Conservation (phyloP, 2,113 vertebrate genomes). For the Lepisosteus oculatus region DNA sequence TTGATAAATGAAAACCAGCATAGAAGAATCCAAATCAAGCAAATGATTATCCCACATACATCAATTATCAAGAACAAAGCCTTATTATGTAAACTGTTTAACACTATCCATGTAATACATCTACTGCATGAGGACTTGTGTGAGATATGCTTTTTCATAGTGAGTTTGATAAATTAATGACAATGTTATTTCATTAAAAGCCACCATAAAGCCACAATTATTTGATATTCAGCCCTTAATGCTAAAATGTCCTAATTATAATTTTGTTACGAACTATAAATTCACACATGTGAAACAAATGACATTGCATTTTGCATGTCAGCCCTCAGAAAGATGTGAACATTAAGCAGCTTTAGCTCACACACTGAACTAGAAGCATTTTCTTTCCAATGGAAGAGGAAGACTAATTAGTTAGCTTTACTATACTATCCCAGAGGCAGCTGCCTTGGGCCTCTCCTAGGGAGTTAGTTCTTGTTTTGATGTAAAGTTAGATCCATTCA, state of each 20-base stretch:
- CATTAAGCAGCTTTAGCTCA: neutral
- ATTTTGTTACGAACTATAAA: neutral
- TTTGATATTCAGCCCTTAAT: neutral
- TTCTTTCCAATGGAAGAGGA: neutral
- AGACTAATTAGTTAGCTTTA: neutral
- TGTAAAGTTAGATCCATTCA: conserved; percentile 4
- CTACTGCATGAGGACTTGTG: too few species aligned
- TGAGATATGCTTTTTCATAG: too few species aligned
- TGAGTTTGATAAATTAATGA: too few species aligned
- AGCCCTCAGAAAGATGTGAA: neutral
- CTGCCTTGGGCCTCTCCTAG: neutral
- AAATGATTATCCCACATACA: too few species aligned
- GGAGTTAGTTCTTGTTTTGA: neutral
- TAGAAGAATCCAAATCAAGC: too few species aligned
- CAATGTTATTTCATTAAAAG: too few species aligned
- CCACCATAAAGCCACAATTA: too few species aligned
- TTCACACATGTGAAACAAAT: neutral
- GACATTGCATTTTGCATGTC: too few species aligned
- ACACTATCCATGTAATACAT: too few species aligned
- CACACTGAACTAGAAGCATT: neutral
- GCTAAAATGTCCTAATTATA: neutral
- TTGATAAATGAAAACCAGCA: too few species aligned
- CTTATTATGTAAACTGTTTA: too few species aligned
- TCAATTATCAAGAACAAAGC: too few species aligned
- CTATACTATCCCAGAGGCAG: neutral